These are phyloP conservation scores for Discoglossus pictus DNA, from an alignment of 2,797 vertebrate species.

Conservation along the genomic window DNA sequence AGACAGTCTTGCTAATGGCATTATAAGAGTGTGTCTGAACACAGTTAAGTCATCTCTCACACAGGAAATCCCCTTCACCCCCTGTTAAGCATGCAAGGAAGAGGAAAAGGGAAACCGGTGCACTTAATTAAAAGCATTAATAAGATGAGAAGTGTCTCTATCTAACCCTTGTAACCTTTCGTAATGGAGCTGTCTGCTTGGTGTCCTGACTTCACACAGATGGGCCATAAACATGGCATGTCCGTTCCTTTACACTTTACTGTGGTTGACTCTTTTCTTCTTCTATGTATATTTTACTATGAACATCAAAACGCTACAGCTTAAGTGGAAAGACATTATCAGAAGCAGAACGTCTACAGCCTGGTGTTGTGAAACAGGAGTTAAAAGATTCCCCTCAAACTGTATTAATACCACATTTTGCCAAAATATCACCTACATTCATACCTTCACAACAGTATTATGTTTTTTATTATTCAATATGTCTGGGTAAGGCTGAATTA, in stretches of 20 bases:
- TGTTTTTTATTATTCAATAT: too few species aligned
- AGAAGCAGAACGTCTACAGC: constrained; percentile 10
- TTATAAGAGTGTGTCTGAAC: constrained; percentile 11
- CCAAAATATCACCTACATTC: too few species aligned
- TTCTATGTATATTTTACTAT: constrained; percentile 14
- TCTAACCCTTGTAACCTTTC: constrained; percentile 45
- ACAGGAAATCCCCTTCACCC: constrained; percentile 49
- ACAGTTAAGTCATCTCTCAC: constrained; percentile 36
- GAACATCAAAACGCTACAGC: constrained; percentile 37
- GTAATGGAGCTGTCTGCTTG: constrained; percentile 48
- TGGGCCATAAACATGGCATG: constrained; percentile 39
- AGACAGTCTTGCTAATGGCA: constrained; percentile 22
- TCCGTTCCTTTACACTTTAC: constrained; percentile 28
- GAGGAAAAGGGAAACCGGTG: constrained; percentile 43
- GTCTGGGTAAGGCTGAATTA: too few species aligned
- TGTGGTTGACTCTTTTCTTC: constrained; percentile 31
- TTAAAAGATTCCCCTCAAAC: too few species aligned
- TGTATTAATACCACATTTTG: too few species aligned
- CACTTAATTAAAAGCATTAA: constrained; percentile 46
- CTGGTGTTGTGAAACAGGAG: constrained; percentile 2
- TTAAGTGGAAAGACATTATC: constrained; percentile 21
- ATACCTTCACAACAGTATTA: too few species aligned
- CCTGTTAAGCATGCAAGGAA: constrained; percentile 38
- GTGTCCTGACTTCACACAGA: constrained; percentile 50
- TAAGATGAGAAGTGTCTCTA: constrained; percentile 46